Evolutionary conservation across 2,888 invertebrate species (phyloP), one percentile per base, ranked within the genome.

Genomic region (Lysandra bellargus): DNA sequence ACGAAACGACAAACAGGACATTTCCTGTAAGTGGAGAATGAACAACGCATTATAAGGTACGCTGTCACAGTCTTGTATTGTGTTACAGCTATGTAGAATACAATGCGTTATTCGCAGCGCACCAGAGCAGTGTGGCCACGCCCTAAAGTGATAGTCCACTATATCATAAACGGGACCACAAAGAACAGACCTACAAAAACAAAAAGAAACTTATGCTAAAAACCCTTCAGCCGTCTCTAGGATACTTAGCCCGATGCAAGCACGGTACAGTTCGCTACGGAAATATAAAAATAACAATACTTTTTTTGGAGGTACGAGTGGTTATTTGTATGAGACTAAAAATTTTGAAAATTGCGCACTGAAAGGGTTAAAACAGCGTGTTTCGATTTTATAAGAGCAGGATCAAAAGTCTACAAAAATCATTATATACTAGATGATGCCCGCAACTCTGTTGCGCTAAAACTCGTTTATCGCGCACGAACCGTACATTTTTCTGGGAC

Each of bases 151-250:
- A 6, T 30, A 53, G 49, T 49, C 30, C 74, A 40, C 49, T 53
- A 33, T 75, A 53, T 76, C 76, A 76, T 76, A 76, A 76, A 76
- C 53, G 76, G 75, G 76, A 76, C 53, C 76, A 76, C 76, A 76
- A 76, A 76, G 76, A 76, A 57, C 76, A 76, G 53, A 75, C 53
- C 75, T 57, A 76, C 49, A 53, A 76, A 75, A 76, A 76, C 76
- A 76, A 76, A 76, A 76, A 57, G 76, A 76, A 76, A 53, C 57
- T 76, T 76, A 76, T 76, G 49, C 57, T 76, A 33, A 76, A 75
- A 76, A 57, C 57, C 12, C 76, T 76, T 76, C 76, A 30, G 17
- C 53, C 57, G 49, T 76, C 30, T 53, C 30, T 53, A 76, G 76
- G 76, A 76, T 7, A 76, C 76, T 76, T 76, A 57, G 76, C 76